A percentile compares a stretch with the other conserved stretches of the same genome.
phyloP scores from a whole-genome alignment of 1,140 invertebrate genomes.

The Leucophenga varia region DNA sequence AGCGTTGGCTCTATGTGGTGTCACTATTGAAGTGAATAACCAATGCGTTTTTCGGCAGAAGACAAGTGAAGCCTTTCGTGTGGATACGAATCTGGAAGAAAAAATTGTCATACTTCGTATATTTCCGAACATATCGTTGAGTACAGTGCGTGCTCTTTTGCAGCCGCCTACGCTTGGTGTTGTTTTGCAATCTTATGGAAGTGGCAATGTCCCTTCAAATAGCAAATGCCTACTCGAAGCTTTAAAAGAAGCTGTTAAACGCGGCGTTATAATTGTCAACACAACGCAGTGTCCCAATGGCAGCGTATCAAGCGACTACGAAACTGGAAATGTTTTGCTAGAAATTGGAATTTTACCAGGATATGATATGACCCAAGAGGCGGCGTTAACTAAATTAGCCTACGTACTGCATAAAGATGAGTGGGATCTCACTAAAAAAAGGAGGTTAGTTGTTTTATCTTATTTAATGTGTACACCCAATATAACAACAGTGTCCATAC shows the following conservation, averaged over 20 bases:
- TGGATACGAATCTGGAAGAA: conserved; percentile 72
- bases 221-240: conserved; percentile 74
- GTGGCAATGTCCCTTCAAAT: conserved; percentile 86
- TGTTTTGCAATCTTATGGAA: conserved; percentile 87
- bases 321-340: conserved; percentile 67
- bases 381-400: conserved; percentile 86
- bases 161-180: conserved; percentile 82
- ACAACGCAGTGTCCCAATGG: conserved; percentile 85
- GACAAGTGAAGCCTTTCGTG: conserved; percentile 69
- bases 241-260: conserved; percentile 69
- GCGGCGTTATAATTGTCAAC: conserved; percentile 88
- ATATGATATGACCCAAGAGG: conserved; percentile 93
- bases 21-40: conserved; percentile 74
- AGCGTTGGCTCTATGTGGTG: conserved; percentile 77
- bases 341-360: conserved; percentile 80
- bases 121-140: conserved; percentile 86
- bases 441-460: conserved; percentile 60
- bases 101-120: conserved; percentile 84
- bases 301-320: conserved; percentile 72
- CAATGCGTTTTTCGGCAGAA: conserved; percentile 72
- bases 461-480: no score
- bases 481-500: conserved; percentile 47
- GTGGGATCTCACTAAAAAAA: conserved; percentile 73
- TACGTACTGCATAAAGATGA: conserved; percentile 86
- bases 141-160: conserved; percentile 75